Evolutionary conservation across 2,797 vertebrate genomes (phyloP), one percentile per base, ranked within the genome.

Genomic region (Sebastolobus altivelis): DNA sequence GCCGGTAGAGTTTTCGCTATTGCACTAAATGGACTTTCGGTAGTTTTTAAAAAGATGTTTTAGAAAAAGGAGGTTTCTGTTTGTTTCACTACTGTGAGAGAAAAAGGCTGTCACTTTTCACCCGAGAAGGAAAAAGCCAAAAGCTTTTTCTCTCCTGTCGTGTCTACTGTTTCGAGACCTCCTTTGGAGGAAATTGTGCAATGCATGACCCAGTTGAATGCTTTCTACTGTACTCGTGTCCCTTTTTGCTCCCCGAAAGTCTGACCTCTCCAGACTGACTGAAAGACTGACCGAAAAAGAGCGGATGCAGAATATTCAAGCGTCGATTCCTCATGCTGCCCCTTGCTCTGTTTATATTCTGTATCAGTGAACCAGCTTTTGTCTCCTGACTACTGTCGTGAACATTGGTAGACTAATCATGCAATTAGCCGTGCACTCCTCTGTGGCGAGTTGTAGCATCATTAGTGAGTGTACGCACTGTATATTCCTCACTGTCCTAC

Each of bases 131-230:
- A 85, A 95, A 95, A 94, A 95, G 95, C 96, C 96, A 95, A 96
- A 97, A 95, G 93, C 86, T 71, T 79, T 20, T 67, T 85, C 72
- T 88, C 83, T 86, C 84, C 66, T 38, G 67, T 81, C 72, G 80
- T 77, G 75, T 85, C 86, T 88, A 81, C 87, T 86, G 85, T 90
- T 92, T 75, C 65, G 78, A 91, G 71, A 80, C 89, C 92, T 95
- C 95, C 94, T 94, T 77, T 76, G 88, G 83, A 95, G 95, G 96
- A 87, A 93, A 95, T 95, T 95, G 97, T 99, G 97, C 97, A 98
- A 98, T 99, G 97, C 97, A 96, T 97, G 96, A 95, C 95, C 96
- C 93, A 95, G 92, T 80, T 85, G 85, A 95, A 96, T 94, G 91
- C 92, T 91, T 88, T 93, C 89, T 93, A 89, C 93, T 95, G 93